Percentiles rank a stretch among this genome's conserved stretches.
Evolutionary conservation across 1,140 invertebrate species (phyloP).

Genomic region (Scaptodrosophila lebanonensis): DNA sequence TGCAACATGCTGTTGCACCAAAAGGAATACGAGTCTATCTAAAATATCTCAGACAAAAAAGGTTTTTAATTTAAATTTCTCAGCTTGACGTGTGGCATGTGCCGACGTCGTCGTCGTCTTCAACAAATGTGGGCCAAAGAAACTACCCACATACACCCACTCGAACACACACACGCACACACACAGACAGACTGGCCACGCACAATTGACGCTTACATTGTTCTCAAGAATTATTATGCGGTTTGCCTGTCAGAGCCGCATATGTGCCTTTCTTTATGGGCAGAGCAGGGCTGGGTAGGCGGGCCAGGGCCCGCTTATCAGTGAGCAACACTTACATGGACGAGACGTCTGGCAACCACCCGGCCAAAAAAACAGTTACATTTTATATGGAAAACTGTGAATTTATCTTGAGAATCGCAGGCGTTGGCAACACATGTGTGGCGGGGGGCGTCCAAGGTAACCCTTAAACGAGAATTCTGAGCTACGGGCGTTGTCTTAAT

Average conservation of each 20-base stretch:
- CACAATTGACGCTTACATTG: constrained; percentile 73
- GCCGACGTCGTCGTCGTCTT: constrained; percentile 36
- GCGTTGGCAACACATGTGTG: constrained; percentile 37
- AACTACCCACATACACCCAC: constrained; percentile 47
- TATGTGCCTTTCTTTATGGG: constrained; percentile 43
- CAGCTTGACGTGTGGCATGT: constrained; percentile 70
- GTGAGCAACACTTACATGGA: constrained; percentile 35
- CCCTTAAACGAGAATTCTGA: constrained; percentile 8
- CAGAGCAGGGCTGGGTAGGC: too few species aligned
- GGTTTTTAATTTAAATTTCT: constrained; percentile 74
- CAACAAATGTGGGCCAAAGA: constrained; percentile 52
- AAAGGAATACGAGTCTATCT: constrained; percentile 6
- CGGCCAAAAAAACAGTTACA: constrained; percentile 37
- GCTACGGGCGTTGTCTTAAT: constrained; percentile 8
- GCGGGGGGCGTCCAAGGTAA: constrained; percentile 3
- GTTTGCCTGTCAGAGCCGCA: constrained; percentile 46
- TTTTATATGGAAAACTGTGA: constrained; percentile 27
- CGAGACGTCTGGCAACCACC: constrained; percentile 30
- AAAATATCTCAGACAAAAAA: constrained; percentile 65
- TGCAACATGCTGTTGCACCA: constrained; percentile 46
- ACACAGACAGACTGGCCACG: constrained; percentile 43
- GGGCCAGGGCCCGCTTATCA: constrained; percentile 38
- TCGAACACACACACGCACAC: constrained; percentile 11
- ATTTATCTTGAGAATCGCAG: constrained; percentile 45
- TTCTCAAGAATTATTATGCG: constrained; percentile 71